Conservation (phyloP, 2,888 invertebrate genomes). For the Acanthoscelides obtectus region DNA sequence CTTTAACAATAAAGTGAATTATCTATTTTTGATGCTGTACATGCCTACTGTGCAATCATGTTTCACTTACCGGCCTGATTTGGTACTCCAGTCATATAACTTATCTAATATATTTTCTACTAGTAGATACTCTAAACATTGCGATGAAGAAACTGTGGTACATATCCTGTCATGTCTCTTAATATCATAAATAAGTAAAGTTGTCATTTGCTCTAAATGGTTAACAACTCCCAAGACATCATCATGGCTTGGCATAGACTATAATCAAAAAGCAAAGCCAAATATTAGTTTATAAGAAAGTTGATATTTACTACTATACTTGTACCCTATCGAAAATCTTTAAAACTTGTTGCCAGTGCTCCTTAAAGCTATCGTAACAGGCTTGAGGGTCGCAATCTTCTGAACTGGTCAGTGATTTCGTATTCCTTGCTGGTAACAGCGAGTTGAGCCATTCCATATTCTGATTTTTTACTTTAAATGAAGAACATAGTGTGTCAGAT, state of each 20-base stretch:
- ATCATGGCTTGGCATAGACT: constrained; percentile 66
- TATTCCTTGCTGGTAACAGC: constrained; percentile 34
- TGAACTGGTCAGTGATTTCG: constrained; percentile 28
- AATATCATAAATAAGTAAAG: constrained; percentile 77
- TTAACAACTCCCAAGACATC: constrained; percentile 88
- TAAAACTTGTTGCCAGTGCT: constrained; percentile 89
- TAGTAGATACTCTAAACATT: constrained; percentile 71
- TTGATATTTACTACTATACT: constrained; percentile 46
- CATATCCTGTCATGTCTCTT: constrained; percentile 52
- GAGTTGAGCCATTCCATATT: constrained; percentile 44
- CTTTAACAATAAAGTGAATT: too few species aligned
- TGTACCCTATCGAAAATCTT: constrained; percentile 76
- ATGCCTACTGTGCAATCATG: too few species aligned
- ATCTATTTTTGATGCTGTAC: too few species aligned
- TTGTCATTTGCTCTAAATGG: constrained; percentile 87
- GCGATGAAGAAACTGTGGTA: constrained; percentile 51
- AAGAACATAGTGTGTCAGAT: background rate
- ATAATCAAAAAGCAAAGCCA: constrained; percentile 20
- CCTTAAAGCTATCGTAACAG: constrained; percentile 88
- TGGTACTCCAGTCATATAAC: constrained; percentile 79
- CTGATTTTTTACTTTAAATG: background rate
- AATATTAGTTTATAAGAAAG: background rate
- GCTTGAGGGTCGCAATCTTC: constrained; percentile 70
- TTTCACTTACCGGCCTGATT: constrained; percentile 66
- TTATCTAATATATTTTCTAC: constrained; percentile 83